Evolutionary conservation across 2,113 vertebrate species (phyloP).

Genomic region (Eulemur macaco): DNA sequence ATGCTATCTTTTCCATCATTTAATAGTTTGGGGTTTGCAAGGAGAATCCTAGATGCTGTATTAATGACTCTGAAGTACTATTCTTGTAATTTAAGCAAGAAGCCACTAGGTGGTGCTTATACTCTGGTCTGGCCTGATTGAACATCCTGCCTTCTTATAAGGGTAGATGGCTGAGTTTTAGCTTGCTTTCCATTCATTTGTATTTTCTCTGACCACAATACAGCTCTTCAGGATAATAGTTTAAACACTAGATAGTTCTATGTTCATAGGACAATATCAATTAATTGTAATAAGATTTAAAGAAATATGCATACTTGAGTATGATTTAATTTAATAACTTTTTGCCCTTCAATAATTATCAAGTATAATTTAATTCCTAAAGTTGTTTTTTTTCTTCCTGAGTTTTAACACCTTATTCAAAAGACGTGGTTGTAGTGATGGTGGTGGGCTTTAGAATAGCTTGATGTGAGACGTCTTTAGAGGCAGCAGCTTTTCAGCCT

Average conservation of each 20-base stretch:
- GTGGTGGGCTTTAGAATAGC: background rate
- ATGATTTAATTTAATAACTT: background rate
- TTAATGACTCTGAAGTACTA: background rate
- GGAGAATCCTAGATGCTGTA: background rate
- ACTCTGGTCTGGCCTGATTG: background rate
- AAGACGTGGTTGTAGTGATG: background rate
- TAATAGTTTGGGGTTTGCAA: background rate
- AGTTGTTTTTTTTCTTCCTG: background rate
- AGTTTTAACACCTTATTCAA: background rate
- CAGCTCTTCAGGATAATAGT: background rate
- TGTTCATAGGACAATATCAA: background rate
- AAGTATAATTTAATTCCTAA: background rate
- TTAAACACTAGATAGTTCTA: constrained; percentile 6
- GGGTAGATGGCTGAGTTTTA: background rate
- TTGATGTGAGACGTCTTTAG: background rate
- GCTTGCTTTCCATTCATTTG: background rate
- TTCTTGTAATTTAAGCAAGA: constrained; percentile 40
- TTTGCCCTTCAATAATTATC: background rate
- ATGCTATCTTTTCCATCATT: background rate
- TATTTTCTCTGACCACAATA: background rate
- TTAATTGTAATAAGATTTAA: background rate
- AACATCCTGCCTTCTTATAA: background rate
- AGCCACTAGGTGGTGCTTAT: constrained; percentile 11
- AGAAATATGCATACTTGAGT: background rate
- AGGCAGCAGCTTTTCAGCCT: background rate